phyloP scores from a whole-genome alignment of 2,113 vertebrate genomes.

The Macaca mulatta region DNA sequence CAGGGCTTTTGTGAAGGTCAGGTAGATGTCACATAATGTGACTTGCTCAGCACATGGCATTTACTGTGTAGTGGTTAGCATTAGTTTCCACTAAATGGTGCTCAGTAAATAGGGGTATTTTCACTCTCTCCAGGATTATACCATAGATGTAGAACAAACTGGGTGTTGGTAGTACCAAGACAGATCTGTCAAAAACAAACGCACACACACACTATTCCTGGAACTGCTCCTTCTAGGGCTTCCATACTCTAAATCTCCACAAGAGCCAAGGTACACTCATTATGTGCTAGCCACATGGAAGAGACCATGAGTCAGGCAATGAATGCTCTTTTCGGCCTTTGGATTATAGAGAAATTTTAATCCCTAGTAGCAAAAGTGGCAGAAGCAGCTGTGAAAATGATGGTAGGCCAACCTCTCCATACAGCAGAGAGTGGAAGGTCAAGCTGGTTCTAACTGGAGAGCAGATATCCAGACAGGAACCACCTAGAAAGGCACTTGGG shows the following conservation, averaged over 20 bases:
- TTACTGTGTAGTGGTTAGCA: background rate
- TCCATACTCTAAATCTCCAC: background rate
- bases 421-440: background rate
- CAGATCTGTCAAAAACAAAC: background rate
- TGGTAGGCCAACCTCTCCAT: background rate
- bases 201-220: background rate
- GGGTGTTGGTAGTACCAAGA: background rate
- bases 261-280: background rate
- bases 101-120: background rate
- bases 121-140: background rate
- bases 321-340: background rate
- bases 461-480: background rate
- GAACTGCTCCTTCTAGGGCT: background rate
- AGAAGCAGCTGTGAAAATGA: background rate
- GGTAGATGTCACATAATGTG: background rate
- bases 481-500: background rate
- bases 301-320: rapidly evolving
- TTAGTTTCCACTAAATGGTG: background rate
- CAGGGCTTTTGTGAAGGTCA: background rate
- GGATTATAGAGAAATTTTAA: background rate
- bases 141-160: background rate
- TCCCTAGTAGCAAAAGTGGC: background rate
- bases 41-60: background rate
- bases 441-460: background rate
- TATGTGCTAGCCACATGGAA: too few relatives aligned